phyloP scores from a whole-genome alignment of 1,140 invertebrate genomes.

The Drosophila lini region DNA sequence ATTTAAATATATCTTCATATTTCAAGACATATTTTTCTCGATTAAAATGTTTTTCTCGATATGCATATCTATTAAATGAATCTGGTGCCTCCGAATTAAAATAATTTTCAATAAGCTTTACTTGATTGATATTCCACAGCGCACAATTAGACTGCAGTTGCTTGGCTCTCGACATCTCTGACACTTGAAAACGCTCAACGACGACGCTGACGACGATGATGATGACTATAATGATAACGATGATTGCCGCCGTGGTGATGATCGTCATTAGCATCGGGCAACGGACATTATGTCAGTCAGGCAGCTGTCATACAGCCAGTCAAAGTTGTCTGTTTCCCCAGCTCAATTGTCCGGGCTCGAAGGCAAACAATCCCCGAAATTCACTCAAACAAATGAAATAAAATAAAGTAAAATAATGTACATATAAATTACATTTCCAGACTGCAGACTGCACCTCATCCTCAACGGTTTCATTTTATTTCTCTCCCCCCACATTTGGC shows the following conservation, averaged over 20 bases:
- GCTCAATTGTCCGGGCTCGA: slow-evolving; percentile 48
- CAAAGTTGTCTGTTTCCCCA: slow-evolving; percentile 47
- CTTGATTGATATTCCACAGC: slow-evolving; percentile 42
- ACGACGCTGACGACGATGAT: slow-evolving; percentile 19
- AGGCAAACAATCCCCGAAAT: slow-evolving; percentile 59
- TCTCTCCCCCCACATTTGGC: slow-evolving; percentile 16
- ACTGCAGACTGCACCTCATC: slow-evolving; percentile 43
- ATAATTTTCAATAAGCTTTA: slow-evolving; percentile 62
- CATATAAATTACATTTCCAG: slow-evolving; percentile 38
- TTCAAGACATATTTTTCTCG: background rate
- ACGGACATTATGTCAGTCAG: slow-evolving; percentile 78
- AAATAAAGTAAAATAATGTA: slow-evolving; percentile 43
- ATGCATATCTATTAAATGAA: slow-evolving; percentile 30
- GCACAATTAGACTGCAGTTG: slow-evolving; percentile 44
- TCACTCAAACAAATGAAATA: slow-evolving; percentile 45
- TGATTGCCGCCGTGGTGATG: slow-evolving; percentile 35
- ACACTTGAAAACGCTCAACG: slow-evolving; percentile 52
- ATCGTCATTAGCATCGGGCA: slow-evolving; percentile 60
- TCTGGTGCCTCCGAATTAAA: slow-evolving; percentile 63
- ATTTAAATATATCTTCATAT: background rate
- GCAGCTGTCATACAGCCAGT: slow-evolving; percentile 66
- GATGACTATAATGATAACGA: slow-evolving; percentile 44
- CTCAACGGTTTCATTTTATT: slow-evolving; percentile 4
- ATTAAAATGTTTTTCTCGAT: no score
- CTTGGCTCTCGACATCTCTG: slow-evolving; percentile 31